phyloP scores from a whole-genome alignment of 2,797 vertebrate species.

The Cuniculus paca region DNA sequence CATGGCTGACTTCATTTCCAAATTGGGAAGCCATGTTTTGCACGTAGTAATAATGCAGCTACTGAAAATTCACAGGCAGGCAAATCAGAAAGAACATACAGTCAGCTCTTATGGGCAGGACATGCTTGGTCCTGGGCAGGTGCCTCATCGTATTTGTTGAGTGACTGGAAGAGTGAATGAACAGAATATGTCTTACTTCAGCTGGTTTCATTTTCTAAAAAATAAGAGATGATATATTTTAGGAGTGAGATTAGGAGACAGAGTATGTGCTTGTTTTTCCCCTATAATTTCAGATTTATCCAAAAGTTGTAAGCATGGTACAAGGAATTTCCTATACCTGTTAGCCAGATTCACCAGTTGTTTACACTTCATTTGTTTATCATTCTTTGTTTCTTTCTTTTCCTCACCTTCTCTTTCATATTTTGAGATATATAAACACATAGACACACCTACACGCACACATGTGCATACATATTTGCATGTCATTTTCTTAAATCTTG shows the following conservation, averaged over 20 bases:
- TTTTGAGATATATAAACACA: not conserved
- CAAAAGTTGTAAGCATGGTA: not conserved
- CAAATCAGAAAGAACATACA: not conserved
- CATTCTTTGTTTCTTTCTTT: not conserved
- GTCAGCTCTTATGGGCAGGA: not conserved
- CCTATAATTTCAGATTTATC: slow-evolving; percentile 24
- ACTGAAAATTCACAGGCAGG: slow-evolving; percentile 71
- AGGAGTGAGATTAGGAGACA: not conserved
- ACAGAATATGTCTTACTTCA: not conserved
- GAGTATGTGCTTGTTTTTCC: slow-evolving; percentile 22
- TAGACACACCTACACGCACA: not conserved
- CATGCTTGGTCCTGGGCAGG: not conserved
- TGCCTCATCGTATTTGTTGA: not conserved
- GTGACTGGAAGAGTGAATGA: not conserved
- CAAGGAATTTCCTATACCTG: not conserved
- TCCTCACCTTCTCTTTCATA: not conserved
- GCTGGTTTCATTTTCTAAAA: slow-evolving; percentile 54
- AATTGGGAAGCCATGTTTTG: slow-evolving; percentile 81
- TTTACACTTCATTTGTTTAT: not conserved
- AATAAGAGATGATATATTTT: slow-evolving; percentile 10
- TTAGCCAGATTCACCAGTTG: not conserved
- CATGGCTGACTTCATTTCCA: slow-evolving; percentile 78
- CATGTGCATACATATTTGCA: not conserved
- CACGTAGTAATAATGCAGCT: slow-evolving; percentile 58
- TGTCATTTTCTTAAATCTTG: not conserved